Evolutionary conservation across 2,113 vertebrate genomes (phyloP).

Genomic region (Chloebia gouldiae): DNA sequence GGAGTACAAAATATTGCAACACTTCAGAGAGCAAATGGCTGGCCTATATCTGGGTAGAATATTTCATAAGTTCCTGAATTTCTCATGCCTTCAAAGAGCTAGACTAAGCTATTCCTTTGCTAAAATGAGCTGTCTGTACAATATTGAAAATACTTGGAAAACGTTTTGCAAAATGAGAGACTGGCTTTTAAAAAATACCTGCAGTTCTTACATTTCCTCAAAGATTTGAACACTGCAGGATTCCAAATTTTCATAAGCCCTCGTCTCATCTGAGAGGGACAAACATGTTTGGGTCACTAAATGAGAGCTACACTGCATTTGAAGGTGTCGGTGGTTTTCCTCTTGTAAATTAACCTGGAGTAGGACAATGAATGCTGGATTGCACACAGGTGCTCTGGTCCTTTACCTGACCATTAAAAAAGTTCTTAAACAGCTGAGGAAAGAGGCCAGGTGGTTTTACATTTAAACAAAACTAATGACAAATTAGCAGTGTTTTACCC

Average conservation of each 20-base stretch:
- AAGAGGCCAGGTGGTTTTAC: neutral
- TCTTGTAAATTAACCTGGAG: neutral
- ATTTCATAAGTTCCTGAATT: neutral
- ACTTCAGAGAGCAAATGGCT: neutral
- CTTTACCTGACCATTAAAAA: neutral
- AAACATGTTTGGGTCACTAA: neutral
- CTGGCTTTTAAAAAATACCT: neutral
- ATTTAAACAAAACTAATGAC: neutral
- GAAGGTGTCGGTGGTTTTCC: neutral
- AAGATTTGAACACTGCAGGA: neutral
- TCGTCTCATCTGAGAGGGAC: neutral
- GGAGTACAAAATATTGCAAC: neutral
- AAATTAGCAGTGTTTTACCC: neutral
- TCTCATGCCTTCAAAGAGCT: neutral
- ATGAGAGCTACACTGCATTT: neutral
- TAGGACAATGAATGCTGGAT: neutral
- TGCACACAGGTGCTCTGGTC: neutral
- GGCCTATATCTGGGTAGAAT: neutral
- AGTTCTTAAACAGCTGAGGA: neutral
- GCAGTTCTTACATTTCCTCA: neutral
- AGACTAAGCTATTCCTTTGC: neutral
- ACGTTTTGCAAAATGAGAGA: neutral
- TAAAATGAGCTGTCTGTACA: neutral
- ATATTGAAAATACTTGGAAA: neutral
- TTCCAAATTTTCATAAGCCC: neutral